A percentile compares a stretch with the other conserved stretches of the same genome.
These are phyloP conservation scores for Coleophora flavipennella DNA, from an alignment of 2,888 invertebrate species.

Conservation along the genomic window DNA sequence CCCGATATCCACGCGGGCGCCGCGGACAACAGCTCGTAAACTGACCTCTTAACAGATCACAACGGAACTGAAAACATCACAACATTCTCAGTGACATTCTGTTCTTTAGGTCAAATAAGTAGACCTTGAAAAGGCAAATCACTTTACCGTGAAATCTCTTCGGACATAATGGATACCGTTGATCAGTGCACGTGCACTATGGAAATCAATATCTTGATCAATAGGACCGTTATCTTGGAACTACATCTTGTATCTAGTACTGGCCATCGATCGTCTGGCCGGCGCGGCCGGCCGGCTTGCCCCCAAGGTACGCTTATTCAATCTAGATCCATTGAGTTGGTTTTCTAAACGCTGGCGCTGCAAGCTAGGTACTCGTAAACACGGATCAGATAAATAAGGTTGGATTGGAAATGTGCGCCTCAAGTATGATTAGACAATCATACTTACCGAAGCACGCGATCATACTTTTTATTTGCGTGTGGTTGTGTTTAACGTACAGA, in stretches of 20 bases:
- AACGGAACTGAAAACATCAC: no score
- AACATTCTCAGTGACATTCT: no score
- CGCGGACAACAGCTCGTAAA: no score
- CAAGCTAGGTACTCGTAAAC: conserved; percentile 30
- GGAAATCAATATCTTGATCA: conserved; percentile 25
- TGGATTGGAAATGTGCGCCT: no score
- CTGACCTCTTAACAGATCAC: not conserved
- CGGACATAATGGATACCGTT: conserved; percentile 1
- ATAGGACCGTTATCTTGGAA: conserved; percentile 21
- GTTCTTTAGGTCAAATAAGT: no score
- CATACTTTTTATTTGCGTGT: no score
- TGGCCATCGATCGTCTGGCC: conserved; percentile 19
- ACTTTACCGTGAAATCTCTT: not conserved
- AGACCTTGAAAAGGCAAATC: no score
- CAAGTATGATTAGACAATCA: no score
- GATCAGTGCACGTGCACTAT: conserved; percentile 10
- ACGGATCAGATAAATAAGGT: no score
- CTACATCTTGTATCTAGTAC: conserved; percentile 4
- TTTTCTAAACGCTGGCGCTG: conserved; percentile 44
- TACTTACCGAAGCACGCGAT: no score
- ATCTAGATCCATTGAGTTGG: conserved; percentile 25
- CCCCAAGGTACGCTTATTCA: conserved; percentile 44
- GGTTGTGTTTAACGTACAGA: no score
- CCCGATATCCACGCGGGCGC: no score
- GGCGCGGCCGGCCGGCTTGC: conserved; percentile 27